These are phyloP conservation scores for Lithophane socia DNA, from an alignment of 2,888 invertebrate species.

Conservation along the genomic window DNA sequence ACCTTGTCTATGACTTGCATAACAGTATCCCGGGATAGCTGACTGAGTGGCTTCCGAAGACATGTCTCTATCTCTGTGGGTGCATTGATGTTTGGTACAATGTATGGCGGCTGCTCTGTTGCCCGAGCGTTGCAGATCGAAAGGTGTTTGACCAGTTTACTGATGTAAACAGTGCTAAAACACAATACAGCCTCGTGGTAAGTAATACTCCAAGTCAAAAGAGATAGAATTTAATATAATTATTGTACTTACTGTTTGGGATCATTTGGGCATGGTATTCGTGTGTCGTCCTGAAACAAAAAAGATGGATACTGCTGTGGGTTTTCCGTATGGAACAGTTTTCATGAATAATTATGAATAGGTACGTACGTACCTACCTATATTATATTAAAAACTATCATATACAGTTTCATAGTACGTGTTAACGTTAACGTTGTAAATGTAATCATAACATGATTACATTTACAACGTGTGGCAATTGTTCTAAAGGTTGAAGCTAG, in stretches of 20 bases:
- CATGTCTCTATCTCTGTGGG: conserved; percentile 68
- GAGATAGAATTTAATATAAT: neutral
- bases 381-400: neutral
- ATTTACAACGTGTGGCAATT: neutral
- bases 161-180: conserved; percentile 92
- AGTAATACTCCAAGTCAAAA: neutral
- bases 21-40: conserved; percentile 76
- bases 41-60: conserved; percentile 75
- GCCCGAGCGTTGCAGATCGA: conserved; percentile 93
- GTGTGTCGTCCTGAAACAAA: conserved; percentile 80
- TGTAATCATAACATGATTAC: too few relatives aligned
- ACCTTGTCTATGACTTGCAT: conserved; percentile 81
- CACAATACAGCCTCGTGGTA: neutral
- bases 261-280: conserved; percentile 94
- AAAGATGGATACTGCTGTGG: neutral
- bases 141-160: conserved; percentile 93
- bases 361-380: too few relatives aligned
- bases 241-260: conserved; percentile 91
- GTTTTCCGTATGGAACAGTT: neutral
- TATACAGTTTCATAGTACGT: neutral
- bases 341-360: neutral
- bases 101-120: conserved; percentile 87
- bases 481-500: neutral
- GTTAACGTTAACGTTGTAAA: too few relatives aligned
- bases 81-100: conserved; percentile 88